phyloP scores from a whole-genome alignment of 2,113 vertebrate species.

The Amazona vittata region DNA sequence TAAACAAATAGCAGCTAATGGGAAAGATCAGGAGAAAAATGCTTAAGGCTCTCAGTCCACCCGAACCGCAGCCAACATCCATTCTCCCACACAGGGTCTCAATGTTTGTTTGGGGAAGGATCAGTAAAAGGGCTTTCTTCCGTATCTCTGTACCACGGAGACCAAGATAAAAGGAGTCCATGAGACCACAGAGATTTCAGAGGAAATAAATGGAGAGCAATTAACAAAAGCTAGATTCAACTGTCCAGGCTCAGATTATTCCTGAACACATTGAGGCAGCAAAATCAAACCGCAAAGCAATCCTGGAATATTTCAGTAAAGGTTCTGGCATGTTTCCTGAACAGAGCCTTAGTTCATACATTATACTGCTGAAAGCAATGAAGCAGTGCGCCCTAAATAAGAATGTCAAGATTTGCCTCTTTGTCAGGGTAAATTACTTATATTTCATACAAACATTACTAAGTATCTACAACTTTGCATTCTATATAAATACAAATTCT shows the following conservation, averaged over 20 bases:
- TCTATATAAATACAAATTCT: not conserved
- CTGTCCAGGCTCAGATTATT: constrained; percentile 9
- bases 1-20: constrained; percentile 54
- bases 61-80: not conserved
- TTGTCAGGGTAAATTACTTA: not conserved
- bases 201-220: constrained; percentile 11
- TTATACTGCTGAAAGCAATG: not conserved
- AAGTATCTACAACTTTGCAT: not conserved
- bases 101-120: constrained; percentile 24
- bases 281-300: constrained; percentile 13
- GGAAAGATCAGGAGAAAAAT: constrained; percentile 34
- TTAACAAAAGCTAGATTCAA: constrained; percentile 35
- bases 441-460: not conserved
- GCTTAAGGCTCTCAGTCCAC: not conserved
- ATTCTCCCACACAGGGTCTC: not conserved
- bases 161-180: constrained; percentile 1
- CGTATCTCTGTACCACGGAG: not conserved
- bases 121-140: constrained; percentile 17
- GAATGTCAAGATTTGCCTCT: not conserved
- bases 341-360: not conserved
- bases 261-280: not conserved
- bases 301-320: constrained; percentile 17
- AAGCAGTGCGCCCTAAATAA: not conserved
- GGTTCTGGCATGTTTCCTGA: not conserved
- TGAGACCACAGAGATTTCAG: not conserved